phyloP scores from a whole-genome alignment of 1,140 invertebrate genomes.

The Stegodyphus mimosarum region DNA sequence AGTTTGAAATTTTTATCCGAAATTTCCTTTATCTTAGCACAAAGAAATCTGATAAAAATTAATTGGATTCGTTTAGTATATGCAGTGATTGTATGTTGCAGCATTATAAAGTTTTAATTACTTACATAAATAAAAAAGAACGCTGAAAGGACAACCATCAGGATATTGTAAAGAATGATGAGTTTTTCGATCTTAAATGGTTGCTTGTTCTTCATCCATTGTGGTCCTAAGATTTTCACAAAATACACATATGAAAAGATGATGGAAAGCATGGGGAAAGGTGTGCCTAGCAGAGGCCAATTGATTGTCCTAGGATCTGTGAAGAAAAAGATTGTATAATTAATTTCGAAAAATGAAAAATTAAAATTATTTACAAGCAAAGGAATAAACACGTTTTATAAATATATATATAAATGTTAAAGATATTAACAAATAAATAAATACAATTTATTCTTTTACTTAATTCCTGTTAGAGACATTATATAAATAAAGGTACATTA shows the following conservation, averaged over 20 bases:
- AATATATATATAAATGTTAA: no score
- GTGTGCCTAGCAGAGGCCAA: constrained; percentile 92
- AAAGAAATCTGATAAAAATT: no score
- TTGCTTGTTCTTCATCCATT: constrained; percentile 68
- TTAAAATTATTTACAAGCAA: no score
- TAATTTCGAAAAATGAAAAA: not conserved
- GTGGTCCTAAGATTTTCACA: constrained; percentile 75
- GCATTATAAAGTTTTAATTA: not conserved
- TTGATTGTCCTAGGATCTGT: constrained; percentile 88
- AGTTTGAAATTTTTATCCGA: no score
- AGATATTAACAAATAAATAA: no score
- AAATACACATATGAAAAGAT: constrained; percentile 80
- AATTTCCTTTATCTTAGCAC: no score
- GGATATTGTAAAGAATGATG: constrained; percentile 69
- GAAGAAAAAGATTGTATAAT: constrained; percentile 63
- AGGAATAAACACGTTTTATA: no score
- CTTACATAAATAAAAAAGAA: constrained; percentile 67
- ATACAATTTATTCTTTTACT: no score
- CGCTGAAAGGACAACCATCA: constrained; percentile 69
- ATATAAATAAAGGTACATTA: no score
- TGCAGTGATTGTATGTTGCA: constrained; percentile 64
- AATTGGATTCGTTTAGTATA: no score
- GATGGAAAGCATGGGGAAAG: constrained; percentile 82
- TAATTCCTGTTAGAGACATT: no score
- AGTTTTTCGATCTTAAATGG: constrained; percentile 68